phyloP scores from a whole-genome alignment of 2,113 vertebrate species.

The Pelodiscus sinensis region DNA sequence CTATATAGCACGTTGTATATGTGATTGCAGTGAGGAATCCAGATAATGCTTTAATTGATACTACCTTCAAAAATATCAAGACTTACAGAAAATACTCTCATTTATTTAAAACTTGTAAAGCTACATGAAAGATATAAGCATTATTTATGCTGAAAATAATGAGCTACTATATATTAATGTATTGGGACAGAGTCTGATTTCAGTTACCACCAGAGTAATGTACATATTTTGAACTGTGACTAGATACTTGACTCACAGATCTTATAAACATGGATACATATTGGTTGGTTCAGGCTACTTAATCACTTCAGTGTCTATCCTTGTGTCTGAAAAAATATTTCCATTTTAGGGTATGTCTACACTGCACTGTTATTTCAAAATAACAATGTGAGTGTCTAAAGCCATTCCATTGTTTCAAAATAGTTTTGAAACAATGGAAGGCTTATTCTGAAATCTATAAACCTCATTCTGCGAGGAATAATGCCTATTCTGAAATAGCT shows the following conservation, averaged over 20 bases:
- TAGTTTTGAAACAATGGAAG: no score
- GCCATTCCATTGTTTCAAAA: no score
- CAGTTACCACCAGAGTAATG: neutral
- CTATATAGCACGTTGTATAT: neutral
- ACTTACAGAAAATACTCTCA: neutral
- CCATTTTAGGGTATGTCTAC: neutral
- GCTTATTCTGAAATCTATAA: no score
- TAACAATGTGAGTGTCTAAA: no score
- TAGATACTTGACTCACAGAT: neutral
- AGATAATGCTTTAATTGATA: neutral
- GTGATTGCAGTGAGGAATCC: neutral
- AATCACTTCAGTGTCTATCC: neutral
- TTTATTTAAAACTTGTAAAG: neutral
- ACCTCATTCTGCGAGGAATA: no score
- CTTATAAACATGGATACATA: neutral
- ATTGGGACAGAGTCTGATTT: neutral
- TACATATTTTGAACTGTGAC: slow-evolving; percentile 5
- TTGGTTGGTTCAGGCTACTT: neutral
- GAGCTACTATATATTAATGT: neutral
- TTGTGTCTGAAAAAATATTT: neutral
- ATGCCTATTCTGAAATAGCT: no score
- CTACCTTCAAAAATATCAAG: neutral
- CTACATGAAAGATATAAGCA: neutral
- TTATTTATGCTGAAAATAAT: fast-evolving
- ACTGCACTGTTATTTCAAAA: no score